phyloP scores from a whole-genome alignment of 2,113 vertebrate genomes.

The Cynoglossus semilaevis region DNA sequence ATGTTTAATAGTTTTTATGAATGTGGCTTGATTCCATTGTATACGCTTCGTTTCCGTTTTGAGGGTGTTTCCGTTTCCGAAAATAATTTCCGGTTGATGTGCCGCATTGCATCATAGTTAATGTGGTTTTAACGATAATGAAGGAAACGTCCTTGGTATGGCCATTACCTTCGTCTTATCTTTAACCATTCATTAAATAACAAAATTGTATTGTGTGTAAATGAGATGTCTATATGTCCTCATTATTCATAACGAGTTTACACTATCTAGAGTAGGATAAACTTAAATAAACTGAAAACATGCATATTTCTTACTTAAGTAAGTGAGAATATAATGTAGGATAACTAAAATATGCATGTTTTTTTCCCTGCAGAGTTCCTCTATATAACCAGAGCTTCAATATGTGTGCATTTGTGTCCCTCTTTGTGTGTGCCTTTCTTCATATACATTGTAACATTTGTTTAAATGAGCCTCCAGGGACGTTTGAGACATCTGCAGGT shows the following conservation, averaged over 20 bases:
- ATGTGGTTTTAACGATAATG: conserved; percentile 51
- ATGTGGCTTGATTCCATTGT: conserved; percentile 44
- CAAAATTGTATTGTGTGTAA: no score
- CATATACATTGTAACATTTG: neutral
- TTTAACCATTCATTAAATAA: no score
- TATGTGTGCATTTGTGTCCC: no score
- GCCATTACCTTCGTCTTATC: neutral
- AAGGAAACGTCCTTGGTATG: neutral
- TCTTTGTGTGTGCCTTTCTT: neutral
- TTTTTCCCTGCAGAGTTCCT: neutral
- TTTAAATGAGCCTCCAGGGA: neutral
- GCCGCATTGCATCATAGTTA: conserved; percentile 23
- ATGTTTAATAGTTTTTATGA: conserved; percentile 13
- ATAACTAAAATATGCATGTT: neutral
- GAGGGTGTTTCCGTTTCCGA: conserved; percentile 60
- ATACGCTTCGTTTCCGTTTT: conserved; percentile 37
- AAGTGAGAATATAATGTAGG: neutral
- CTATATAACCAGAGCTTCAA: neutral
- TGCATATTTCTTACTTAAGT: no score
- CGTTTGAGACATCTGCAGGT: neutral
- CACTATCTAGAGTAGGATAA: no score
- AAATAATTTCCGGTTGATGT: conserved; percentile 37
- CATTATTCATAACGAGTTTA: no score
- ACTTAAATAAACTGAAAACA: no score
- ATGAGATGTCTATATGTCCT: no score